Evolutionary conservation across 2,888 invertebrate genomes (phyloP).

Genomic region (Chrysolina haemoptera): DNA sequence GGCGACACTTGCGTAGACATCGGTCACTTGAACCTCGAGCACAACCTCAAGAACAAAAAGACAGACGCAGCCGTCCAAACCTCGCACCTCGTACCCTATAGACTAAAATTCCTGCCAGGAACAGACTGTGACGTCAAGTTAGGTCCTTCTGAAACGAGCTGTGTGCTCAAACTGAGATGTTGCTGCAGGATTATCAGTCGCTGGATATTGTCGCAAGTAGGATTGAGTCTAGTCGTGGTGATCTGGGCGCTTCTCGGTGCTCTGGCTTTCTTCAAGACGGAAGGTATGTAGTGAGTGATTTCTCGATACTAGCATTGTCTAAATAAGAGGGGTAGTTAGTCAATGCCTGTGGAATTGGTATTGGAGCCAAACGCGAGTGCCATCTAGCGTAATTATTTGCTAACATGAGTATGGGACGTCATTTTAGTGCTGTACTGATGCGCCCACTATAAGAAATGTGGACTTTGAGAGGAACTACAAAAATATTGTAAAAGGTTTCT

Average conservation of each 20-base stretch:
- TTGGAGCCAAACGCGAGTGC: too few relatives aligned
- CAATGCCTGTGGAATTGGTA: too few relatives aligned
- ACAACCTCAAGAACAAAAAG: slow-evolving; percentile 60
- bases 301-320: too few relatives aligned
- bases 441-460: too few relatives aligned
- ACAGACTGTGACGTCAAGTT: slow-evolving; percentile 61
- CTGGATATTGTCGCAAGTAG: slow-evolving; percentile 74
- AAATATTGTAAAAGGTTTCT: too few relatives aligned
- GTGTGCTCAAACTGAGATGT: slow-evolving; percentile 61
- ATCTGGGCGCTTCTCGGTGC: slow-evolving; percentile 78
- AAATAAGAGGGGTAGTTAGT: too few relatives aligned
- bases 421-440: too few relatives aligned
- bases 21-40: slow-evolving; percentile 65
- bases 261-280: slow-evolving; percentile 76
- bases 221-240: slow-evolving; percentile 74
- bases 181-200: slow-evolving; percentile 71
- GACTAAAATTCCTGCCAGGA: slow-evolving; percentile 74
- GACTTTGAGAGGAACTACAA: too few relatives aligned
- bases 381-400: too few relatives aligned
- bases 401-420: too few relatives aligned
- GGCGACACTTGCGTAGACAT: slow-evolving; percentile 63
- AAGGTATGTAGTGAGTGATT: slow-evolving; percentile 70
- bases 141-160: slow-evolving; percentile 62
- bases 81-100: slow-evolving; percentile 70
- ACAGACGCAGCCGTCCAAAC: slow-evolving; percentile 70